Percentiles rank a stretch among this genome's conserved stretches.
Conservation (phyloP, 2,888 invertebrate genomes). For the Schizaphis graminum region DNA sequence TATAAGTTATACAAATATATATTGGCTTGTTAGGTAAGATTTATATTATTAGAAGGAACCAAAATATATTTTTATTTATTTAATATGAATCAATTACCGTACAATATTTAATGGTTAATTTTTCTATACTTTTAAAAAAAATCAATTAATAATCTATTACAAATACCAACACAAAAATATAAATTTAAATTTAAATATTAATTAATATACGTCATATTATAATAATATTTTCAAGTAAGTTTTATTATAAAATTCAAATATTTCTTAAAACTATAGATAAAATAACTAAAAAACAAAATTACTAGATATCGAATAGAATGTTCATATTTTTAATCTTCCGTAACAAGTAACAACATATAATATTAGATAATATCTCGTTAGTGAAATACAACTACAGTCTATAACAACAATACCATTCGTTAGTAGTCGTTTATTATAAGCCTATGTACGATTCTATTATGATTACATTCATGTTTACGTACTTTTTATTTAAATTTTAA, state of each 20-base stretch:
- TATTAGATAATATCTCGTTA: conserved; percentile 54
- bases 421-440: conserved; percentile 32
- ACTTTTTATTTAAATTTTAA: conserved; percentile 24
- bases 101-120: background rate
- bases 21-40: background rate
- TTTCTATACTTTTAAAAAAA: background rate
- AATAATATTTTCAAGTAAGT: background rate
- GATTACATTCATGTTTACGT: conserved; percentile 17
- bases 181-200: background rate
- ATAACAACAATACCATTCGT: conserved; percentile 58
- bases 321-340: conserved; percentile 21
- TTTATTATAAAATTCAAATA: background rate
- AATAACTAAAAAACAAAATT: background rate
- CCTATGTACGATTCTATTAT: conserved; percentile 27
- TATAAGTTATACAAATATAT: background rate
- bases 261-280: background rate
- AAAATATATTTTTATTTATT: background rate
- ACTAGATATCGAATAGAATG: background rate
- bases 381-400: conserved; percentile 26
- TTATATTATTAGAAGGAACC: background rate
- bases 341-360: background rate
- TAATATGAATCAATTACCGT: background rate
- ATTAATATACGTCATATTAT: background rate
- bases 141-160: background rate
- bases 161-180: background rate